phyloP scores from a whole-genome alignment of 2,797 vertebrate species.

The Avahi laniger region DNA sequence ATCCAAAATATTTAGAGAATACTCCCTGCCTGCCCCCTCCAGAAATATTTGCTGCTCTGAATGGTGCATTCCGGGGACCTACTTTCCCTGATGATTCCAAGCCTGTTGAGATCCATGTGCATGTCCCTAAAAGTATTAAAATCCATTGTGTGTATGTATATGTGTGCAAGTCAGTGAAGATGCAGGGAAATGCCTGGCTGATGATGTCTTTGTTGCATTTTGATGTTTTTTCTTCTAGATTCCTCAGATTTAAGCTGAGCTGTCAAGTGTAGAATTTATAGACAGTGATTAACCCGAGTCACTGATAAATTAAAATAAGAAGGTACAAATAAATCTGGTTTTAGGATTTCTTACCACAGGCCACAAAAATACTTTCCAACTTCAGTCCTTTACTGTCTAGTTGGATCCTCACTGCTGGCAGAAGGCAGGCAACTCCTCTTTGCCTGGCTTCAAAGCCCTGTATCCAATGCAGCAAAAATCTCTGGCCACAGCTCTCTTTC shows the following conservation, averaged over 20 bases:
- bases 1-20: conserved; percentile 5
- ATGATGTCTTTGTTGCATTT: neutral
- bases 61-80: neutral
- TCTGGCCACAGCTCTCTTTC: neutral
- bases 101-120: neutral
- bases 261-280: conserved; percentile 52
- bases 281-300: conserved; percentile 7
- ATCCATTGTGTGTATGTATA: neutral
- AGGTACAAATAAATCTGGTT: neutral
- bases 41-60: neutral
- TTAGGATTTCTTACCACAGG: neutral
- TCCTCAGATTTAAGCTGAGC: conserved; percentile 32
- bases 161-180: neutral
- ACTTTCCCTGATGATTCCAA: neutral
- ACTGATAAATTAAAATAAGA: conserved; percentile 31
- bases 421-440: neutral
- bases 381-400: neutral
- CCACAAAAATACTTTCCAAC: neutral
- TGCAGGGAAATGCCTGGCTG: neutral
- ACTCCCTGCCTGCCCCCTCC: no score
- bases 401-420: neutral
- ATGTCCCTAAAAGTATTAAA: neutral
- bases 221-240: conserved; percentile 18
- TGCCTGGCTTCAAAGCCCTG: neutral
- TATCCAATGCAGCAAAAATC: neutral